These are phyloP conservation scores for Cotesia chilonis DNA, from an alignment of 1,140 invertebrate genomes.

Conservation along the genomic window DNA sequence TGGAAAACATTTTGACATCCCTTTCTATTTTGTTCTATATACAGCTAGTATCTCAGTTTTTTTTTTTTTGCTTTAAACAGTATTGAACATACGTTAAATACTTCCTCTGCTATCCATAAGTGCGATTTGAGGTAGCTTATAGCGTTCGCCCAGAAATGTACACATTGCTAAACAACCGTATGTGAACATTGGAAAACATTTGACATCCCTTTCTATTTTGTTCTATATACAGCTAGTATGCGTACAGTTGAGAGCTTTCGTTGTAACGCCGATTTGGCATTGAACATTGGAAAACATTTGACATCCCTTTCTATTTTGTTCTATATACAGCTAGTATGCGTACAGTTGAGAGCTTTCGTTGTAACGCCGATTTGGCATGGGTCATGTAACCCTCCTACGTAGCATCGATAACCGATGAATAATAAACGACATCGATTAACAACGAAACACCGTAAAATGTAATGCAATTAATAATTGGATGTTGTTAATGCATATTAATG, in stretches of 20 bases:
- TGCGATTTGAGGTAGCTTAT: conserved; percentile 37
- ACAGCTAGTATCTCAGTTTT: too few relatives aligned
- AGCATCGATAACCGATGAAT: conserved; percentile 55
- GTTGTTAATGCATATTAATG: conserved; percentile 24
- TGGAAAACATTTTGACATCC: too few relatives aligned
- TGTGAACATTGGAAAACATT: conserved; percentile 25
- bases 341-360: conserved; percentile 19
- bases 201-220: not conserved
- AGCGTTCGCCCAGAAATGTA: conserved; percentile 34
- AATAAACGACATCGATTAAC: conserved; percentile 57
- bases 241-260: conserved; percentile 14
- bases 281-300: conserved; percentile 24
- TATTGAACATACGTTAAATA: conserved; percentile 30
- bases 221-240: conserved; percentile 10
- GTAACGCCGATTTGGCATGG: conserved; percentile 32
- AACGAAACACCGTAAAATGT: conserved; percentile 53
- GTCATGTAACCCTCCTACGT: conserved; percentile 25
- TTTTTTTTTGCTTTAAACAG: not conserved
- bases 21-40: too few relatives aligned
- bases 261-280: conserved; percentile 33
- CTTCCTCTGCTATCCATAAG: not conserved
- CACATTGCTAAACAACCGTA: conserved; percentile 29
- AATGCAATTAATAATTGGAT: conserved; percentile 54
- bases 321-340: conserved; percentile 5
- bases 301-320: not conserved